These are phyloP conservation scores for Bettongia penicillata DNA, from an alignment of 2,113 vertebrate genomes.

Conservation along the genomic window DNA sequence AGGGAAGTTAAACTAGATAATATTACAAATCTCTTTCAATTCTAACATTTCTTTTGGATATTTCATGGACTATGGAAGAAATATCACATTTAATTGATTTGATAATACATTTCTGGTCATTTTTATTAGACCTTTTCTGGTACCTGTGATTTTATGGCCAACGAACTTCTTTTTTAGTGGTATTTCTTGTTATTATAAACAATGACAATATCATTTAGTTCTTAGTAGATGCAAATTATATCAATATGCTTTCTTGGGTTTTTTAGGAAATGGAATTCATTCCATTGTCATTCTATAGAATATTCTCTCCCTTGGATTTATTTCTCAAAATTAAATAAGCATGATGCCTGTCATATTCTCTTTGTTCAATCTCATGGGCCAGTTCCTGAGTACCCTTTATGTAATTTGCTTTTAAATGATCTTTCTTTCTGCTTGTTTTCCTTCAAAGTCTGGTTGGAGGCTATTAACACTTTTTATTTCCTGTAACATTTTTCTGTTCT, in stretches of 20 bases:
- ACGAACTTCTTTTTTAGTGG: not conserved
- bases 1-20: not conserved
- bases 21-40: not conserved
- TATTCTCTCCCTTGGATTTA: not conserved
- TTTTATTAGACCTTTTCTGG: not conserved
- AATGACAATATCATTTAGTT: conserved; percentile 9
- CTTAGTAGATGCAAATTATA: conserved; percentile 2
- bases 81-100: not conserved
- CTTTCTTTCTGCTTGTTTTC: not conserved
- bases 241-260: not conserved
- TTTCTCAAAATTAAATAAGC: conserved; percentile 15
- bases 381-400: not conserved
- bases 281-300: not conserved
- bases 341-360: not conserved
- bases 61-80: not conserved
- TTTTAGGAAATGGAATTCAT: not conserved
- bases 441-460: not conserved
- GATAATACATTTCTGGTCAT: not conserved
- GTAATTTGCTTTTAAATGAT: not conserved
- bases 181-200: not conserved
- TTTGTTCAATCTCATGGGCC: not conserved
- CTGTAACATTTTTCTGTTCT: not conserved
- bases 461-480: not conserved
- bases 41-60: not conserved
- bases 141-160: not conserved